These are phyloP conservation scores for Gastrophysa polygoni DNA, from an alignment of 2,888 invertebrate genomes.

Conservation along the genomic window DNA sequence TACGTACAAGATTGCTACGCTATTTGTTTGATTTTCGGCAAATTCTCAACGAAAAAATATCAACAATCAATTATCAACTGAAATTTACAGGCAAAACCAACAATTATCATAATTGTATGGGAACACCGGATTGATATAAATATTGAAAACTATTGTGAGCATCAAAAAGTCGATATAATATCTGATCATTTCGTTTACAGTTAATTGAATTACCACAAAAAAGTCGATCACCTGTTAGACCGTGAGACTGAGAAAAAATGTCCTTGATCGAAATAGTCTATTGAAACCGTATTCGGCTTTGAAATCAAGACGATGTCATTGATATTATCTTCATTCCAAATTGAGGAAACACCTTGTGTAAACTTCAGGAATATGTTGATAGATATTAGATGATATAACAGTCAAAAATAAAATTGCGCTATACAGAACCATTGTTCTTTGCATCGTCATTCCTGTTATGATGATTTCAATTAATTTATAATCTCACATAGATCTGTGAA, in stretches of 20 bases:
- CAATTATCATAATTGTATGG: too few relatives aligned
- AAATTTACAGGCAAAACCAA: too few relatives aligned
- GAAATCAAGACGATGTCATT: slow-evolving; percentile 17
- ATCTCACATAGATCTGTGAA: too few relatives aligned
- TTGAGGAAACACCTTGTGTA: slow-evolving; percentile 15
- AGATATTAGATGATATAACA: background rate
- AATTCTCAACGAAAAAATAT: too few relatives aligned
- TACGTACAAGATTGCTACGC: too few relatives aligned
- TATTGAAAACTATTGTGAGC: background rate
- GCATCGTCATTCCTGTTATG: too few relatives aligned
- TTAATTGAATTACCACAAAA: background rate
- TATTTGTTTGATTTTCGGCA: too few relatives aligned
- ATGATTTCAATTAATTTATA: too few relatives aligned
- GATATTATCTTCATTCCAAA: slow-evolving; percentile 8
- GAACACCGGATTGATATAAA: background rate
- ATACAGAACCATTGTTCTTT: too few relatives aligned
- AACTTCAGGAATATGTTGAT: background rate
- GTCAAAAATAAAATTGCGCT: too few relatives aligned
- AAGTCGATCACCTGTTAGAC: background rate
- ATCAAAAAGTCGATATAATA: background rate
- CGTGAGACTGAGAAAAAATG: background rate
- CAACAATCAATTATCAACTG: too few relatives aligned
- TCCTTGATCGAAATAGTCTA: slow-evolving; percentile 15
- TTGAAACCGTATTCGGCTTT: slow-evolving; percentile 18
- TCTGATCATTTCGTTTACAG: background rate